Evolutionary conservation across 2,888 invertebrate species (phyloP).

Genomic region (Sturmia bella): DNA sequence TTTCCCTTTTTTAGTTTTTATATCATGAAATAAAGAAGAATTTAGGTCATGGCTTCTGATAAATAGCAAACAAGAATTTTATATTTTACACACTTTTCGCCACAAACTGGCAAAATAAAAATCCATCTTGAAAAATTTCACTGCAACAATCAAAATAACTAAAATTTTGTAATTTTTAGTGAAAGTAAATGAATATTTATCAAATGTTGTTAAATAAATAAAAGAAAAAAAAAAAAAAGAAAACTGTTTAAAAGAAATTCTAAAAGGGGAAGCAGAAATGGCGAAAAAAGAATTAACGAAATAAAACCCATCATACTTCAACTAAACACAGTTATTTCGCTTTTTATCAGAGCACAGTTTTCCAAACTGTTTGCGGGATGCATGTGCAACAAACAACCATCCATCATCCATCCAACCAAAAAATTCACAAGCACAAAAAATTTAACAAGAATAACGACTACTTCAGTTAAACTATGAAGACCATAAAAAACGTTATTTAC

Average conservation of each 20-base stretch:
- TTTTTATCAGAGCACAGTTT: neutral
- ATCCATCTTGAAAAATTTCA: conserved; percentile 14
- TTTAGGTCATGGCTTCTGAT: conserved; percentile 17
- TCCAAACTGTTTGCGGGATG: conserved; percentile 47
- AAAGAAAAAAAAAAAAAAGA: conserved; percentile 26
- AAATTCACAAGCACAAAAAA: conserved; percentile 21
- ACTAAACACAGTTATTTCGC: neutral
- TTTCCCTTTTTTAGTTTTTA: neutral
- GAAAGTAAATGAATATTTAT: conserved; percentile 51
- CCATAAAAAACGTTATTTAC: no score
- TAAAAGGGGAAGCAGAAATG: conserved; percentile 1
- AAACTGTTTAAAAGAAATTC: no score
- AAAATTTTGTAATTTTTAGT: conserved; percentile 17
- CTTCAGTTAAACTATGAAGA: no score
- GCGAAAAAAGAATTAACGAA: neutral
- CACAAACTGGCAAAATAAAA: conserved; percentile 12
- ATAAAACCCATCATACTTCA: conserved; percentile 1
- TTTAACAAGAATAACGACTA: conserved; percentile 8
- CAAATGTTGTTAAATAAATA: conserved; percentile 40
- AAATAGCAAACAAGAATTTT: conserved; percentile 1
- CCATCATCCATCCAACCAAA: conserved; percentile 9
- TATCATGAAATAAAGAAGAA: conserved; percentile 1
- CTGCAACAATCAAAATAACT: conserved; percentile 4
- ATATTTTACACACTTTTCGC: neutral
- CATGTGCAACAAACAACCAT: conserved; percentile 57